phyloP scores from a whole-genome alignment of 2,113 vertebrate species.

The Chamaetylas fuelleborni region DNA sequence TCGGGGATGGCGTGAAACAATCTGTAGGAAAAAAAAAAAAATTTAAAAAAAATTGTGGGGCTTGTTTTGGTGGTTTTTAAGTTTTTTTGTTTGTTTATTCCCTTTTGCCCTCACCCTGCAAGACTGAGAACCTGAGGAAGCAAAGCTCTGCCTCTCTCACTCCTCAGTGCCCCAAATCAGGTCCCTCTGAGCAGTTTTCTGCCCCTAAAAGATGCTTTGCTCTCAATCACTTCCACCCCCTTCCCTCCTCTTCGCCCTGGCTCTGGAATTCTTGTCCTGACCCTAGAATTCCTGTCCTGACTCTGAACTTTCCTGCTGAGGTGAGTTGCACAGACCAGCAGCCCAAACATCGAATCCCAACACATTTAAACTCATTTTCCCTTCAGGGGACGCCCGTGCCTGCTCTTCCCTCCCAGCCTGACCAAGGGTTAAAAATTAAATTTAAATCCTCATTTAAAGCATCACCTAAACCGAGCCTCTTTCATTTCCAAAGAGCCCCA shows the following conservation, averaged over 20 bases:
- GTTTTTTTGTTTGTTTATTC: background rate
- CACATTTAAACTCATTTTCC: background rate
- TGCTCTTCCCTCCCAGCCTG: background rate
- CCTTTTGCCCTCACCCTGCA: background rate
- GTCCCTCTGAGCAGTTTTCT: background rate
- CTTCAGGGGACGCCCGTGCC: background rate
- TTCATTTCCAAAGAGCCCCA: background rate
- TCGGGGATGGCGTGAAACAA: rapidly evolving
- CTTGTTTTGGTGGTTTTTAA: background rate
- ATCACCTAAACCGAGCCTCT: background rate
- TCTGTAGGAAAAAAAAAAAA: too few relatives aligned
- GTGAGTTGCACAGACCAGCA: rapidly evolving
- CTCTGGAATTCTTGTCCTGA: background rate
- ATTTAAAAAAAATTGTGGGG: too few relatives aligned
- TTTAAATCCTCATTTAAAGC: background rate
- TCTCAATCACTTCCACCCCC: background rate
- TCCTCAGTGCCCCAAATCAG: background rate
- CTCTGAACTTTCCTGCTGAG: background rate
- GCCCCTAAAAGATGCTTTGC: background rate
- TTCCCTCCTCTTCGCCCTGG: background rate
- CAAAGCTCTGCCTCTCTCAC: background rate
- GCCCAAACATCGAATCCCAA: rapidly evolving
- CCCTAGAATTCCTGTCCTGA: background rate
- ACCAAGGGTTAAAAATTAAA: background rate
- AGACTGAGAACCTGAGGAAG: rapidly evolving